These are phyloP conservation scores for Zele albiditarsus DNA, from an alignment of 2,888 invertebrate genomes.

Conservation along the genomic window DNA sequence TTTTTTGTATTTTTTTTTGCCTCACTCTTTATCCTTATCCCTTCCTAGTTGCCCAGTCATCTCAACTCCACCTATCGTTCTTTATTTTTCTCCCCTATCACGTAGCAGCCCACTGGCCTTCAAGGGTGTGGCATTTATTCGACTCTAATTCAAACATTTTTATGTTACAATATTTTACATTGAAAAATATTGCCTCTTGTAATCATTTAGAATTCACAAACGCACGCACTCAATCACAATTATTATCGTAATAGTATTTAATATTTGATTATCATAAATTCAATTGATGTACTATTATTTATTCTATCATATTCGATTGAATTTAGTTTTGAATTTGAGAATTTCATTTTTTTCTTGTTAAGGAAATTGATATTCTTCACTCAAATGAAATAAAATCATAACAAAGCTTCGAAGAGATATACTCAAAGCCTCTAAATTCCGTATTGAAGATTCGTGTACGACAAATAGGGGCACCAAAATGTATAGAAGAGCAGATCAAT, in stretches of 20 bases:
- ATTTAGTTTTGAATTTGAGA: too few relatives aligned
- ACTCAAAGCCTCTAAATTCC: neutral
- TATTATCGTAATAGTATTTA: too few relatives aligned
- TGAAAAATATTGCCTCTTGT: neutral
- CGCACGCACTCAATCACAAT: neutral
- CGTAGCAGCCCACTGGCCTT: slow-evolving; percentile 22
- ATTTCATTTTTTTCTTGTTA: too few relatives aligned
- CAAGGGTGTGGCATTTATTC: slow-evolving; percentile 24
- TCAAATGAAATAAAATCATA: neutral
- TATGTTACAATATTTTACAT: neutral
- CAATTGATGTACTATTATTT: too few relatives aligned
- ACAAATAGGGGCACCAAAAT: slow-evolving; percentile 69
- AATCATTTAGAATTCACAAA: neutral
- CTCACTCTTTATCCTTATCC: slow-evolving; percentile 38
- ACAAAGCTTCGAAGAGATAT: neutral
- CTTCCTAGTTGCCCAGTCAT: slow-evolving; percentile 52
- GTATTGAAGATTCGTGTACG: slow-evolving; percentile 63
- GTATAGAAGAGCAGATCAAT: slow-evolving; percentile 68
- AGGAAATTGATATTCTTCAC: too few relatives aligned
- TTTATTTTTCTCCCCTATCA: slow-evolving; percentile 24
- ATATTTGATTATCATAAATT: too few relatives aligned
- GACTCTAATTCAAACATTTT: slow-evolving; percentile 22
- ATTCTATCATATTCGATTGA: too few relatives aligned
- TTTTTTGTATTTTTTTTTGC: slow-evolving; percentile 42
- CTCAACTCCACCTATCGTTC: slow-evolving; percentile 7